Evolutionary conservation across 2,113 vertebrate genomes (phyloP), one percentile per base, ranked within the genome.

Genomic region (Microcebus tavaratra): DNA sequence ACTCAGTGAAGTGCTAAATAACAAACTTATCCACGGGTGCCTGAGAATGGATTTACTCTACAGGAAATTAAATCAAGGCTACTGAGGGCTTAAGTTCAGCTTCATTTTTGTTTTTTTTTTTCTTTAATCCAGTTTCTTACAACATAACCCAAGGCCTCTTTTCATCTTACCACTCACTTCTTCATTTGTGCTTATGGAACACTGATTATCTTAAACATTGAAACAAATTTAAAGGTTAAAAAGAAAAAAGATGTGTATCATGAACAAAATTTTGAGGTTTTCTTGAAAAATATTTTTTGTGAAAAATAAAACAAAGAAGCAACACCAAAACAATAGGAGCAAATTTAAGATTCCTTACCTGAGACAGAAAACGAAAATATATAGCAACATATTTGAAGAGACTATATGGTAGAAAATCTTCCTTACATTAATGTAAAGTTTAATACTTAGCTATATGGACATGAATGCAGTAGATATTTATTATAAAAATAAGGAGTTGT

Each of bases 1-100:
- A 95, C 39, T 93, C 92, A 95, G 90, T 96, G 91, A 94, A 98
- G 93, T 95, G 92, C 90, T 96, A 97, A 98, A 98, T 95, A 98
- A 97, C 85, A 96, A 94, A 91, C 4, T 53, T 96, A 95, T 90
- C 88, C 96, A 91, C 50, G 55, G 59, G 59, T 27, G 67, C 70
- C 73, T 88, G 34, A 59, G 90, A 97, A 96, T 91, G 48, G 85
- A 90, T 72, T 94, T 95, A 88, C 39, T 63, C 57, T 50, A 83
- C 8, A 96, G 94, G 80, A 98, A 98, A 98, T 97, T 92, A 96
- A 98, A 98, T 94, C 10, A 39, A 42, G 93, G 78, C 88, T 88
- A 70, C 73, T 73, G 78, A 93, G 73, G 23, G 57, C 94, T 29
- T 29, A 79, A 96, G 55, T 55, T 94, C 88, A 48, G 42, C 94